phyloP scores from a whole-genome alignment of 2,113 vertebrate genomes.

The Callithrix jacchus region DNA sequence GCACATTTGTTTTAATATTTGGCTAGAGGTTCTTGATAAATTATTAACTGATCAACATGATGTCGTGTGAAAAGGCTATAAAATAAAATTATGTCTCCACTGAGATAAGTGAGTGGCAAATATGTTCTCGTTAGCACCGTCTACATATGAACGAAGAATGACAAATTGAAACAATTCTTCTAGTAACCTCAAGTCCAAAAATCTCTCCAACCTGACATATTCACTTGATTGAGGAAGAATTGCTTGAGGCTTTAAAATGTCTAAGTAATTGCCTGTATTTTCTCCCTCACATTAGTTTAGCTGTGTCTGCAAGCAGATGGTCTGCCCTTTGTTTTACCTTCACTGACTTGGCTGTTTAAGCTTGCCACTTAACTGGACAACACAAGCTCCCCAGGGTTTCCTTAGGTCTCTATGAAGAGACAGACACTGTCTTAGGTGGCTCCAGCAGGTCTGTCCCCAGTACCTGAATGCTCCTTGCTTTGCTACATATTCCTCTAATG shows the following conservation, averaged over 20 bases:
- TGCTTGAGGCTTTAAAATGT: constrained; percentile 50
- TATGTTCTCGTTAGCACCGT: constrained; percentile 31
- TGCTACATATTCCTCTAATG: not conserved
- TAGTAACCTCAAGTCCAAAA: not conserved
- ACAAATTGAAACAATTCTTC: constrained; percentile 58
- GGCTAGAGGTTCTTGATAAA: constrained; percentile 64
- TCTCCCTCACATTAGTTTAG: constrained; percentile 20
- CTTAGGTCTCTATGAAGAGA: not conserved
- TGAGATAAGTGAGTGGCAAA: constrained; percentile 38
- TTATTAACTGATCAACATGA: constrained; percentile 65
- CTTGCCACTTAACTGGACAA: not conserved
- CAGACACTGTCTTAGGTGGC: not conserved
- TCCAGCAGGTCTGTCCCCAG: not conserved
- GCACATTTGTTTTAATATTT: constrained; percentile 63
- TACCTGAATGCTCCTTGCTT: not conserved
- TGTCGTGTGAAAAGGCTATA: constrained; percentile 20
- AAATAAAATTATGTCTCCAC: constrained; percentile 64
- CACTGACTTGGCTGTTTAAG: constrained; percentile 25
- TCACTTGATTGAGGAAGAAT: constrained; percentile 47
- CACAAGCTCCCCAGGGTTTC: not conserved
- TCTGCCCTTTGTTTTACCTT: constrained; percentile 42
- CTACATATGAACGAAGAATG: not conserved
- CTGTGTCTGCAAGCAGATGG: constrained; percentile 47
- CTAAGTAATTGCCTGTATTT: constrained; percentile 42
- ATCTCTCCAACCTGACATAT: constrained; percentile 5